These are phyloP conservation scores for Heterohyrax brucei DNA, from an alignment of 2,797 vertebrate species.

Conservation along the genomic window DNA sequence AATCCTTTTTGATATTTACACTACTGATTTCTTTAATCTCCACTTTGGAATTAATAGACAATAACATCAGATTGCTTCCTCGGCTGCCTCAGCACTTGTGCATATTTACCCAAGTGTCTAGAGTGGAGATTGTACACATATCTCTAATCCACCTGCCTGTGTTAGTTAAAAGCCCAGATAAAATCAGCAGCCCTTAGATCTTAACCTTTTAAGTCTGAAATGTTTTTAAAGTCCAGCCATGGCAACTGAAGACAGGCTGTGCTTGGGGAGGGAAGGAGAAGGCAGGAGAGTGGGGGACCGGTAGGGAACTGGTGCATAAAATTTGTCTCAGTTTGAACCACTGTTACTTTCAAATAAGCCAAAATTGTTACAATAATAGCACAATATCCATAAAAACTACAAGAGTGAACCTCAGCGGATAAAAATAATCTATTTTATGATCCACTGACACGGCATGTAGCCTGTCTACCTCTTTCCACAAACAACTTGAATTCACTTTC, in stretches of 20 bases:
- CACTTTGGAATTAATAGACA: slow-evolving; percentile 97
- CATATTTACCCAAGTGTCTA: slow-evolving; percentile 96
- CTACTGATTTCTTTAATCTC: slow-evolving; percentile 97
- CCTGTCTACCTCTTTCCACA: neutral
- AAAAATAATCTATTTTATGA: neutral
- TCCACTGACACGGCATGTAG: neutral
- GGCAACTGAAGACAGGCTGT: slow-evolving; percentile 88
- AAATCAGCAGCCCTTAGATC: slow-evolving; percentile 95
- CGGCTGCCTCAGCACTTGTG: slow-evolving; percentile 92
- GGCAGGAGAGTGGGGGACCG: slow-evolving; percentile 1
- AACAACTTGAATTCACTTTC: slow-evolving; percentile 40
- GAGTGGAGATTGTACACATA: slow-evolving; percentile 95
- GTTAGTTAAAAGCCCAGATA: slow-evolving; percentile 95
- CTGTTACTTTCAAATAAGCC: slow-evolving; percentile 79
- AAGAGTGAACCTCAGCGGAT: neutral
- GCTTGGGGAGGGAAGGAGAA: neutral
- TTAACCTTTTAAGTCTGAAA: slow-evolving; percentile 95
- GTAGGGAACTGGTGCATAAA: slow-evolving; percentile 80
- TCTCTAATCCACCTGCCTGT: slow-evolving; percentile 96
- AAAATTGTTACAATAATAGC: neutral
- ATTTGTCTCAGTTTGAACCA: slow-evolving; percentile 80
- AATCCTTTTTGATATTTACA: slow-evolving; percentile 95
- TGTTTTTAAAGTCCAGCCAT: slow-evolving; percentile 94
- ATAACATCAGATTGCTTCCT: slow-evolving; percentile 94
- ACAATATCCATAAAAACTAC: neutral